Evolutionary conservation across 2,797 vertebrate genomes (phyloP), one percentile per base, ranked within the genome.

Genomic region (Crypturellus tataupa): DNA sequence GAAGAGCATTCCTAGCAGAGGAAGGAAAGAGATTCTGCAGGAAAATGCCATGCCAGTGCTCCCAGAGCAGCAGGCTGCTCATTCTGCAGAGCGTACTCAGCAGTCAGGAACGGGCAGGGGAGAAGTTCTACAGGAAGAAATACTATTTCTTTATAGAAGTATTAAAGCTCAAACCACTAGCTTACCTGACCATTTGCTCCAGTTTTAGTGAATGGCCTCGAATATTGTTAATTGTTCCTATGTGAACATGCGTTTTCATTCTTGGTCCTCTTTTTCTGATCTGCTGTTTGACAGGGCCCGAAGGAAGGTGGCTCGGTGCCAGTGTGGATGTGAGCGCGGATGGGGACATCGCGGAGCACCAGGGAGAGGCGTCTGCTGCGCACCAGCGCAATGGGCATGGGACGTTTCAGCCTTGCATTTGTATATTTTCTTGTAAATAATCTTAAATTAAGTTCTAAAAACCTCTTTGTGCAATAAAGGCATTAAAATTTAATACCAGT

Each of bases 271-370:
- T 76, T 46, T 33, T 27, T 49, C 33, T 75, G 13, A 15, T 0
- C 87, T 95, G 9, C 94, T 96, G 17, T 95, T 96, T 80, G 59
- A 95, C 97, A 98, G 98, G 97, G 97, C 59, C 98, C 98, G 79
- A 99, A 98, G 92, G 98, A 99, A 81, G 81, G 94, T 4, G 94
- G 97, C 21, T 89, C 97, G 81, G 95, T 96, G 71, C 97, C 98
- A 1, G 96, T 98, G 1, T 99, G 99, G 98, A 98, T 99, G 97
- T 99, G 97, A 98, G n/a, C 44, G 62, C 87, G 78, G 4, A 40
- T 40, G 40, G 40, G 40, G 64, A 87, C 90, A 79, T 72, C 29
- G 72, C 67, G 83, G 89, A 85, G 85, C 87, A 79, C 18, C 31
- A 23, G 25, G 51, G 23, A 69, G 87, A 75, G 90, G 70, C 63